Evolutionary conservation across 2,797 vertebrate species (phyloP), one percentile per base, ranked within the genome.

Genomic region (Columba guinea): DNA sequence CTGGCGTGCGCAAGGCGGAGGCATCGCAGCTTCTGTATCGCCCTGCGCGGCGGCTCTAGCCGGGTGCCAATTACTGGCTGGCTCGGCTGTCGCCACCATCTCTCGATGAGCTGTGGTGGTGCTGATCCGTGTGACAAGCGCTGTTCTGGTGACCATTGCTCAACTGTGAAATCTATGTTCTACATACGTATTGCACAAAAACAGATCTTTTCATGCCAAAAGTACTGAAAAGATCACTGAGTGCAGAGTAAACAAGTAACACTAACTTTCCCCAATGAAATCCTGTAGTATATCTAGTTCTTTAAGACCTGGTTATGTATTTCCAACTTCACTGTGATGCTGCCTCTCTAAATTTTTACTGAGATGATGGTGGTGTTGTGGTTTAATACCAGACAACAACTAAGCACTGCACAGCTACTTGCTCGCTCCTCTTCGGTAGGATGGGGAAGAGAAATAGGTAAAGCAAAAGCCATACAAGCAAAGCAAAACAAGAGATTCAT

Each of bases 131-230:
- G 24, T 8, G 69, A 37, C 56, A 7, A 4, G 24, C 22, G 22
- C 32, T 52, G 28, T 32, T 26, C 48, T 19, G 48, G 20, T 2
- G 15, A 28, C 34, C 26, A 0, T 5, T 15, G 49, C 18, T 59
- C 35, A 26, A 6, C 32, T 3, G 30, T 44, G 69, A 58, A 84
- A 62, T 53, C 7, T 18, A 12, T 6, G 5, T 11, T 78, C 78
- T 20, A 34, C 58, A 30, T 13, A 7, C 1, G 0, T 71, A 13
- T 35, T 53, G 44, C 32, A 53, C 34, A 39, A 60, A 91, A 8
- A 2, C 2, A 8, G 16, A 0, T 0, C 24, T 55, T 64, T 85
- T 46, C 10, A 18, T 32, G 30, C 58, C 11, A 46, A 78, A n/a
- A 39, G 20, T 20, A 46, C 44, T 4, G n/a, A 9, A 46, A 26